These are phyloP conservation scores for Parotia lawesii DNA, from an alignment of 2,113 vertebrate genomes.

Conservation along the genomic window DNA sequence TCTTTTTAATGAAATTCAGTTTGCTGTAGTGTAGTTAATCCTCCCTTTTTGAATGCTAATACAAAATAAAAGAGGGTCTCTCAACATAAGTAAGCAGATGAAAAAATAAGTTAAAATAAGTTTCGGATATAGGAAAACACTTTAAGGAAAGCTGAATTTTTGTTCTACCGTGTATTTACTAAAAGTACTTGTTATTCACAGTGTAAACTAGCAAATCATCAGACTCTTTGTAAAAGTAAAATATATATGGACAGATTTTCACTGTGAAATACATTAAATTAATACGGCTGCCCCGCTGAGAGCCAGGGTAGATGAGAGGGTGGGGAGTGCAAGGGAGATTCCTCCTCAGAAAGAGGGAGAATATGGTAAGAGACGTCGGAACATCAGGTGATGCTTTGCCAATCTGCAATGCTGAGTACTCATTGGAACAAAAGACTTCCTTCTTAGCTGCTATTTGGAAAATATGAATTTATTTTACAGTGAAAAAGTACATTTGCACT, in stretches of 20 bases:
- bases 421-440: neutral
- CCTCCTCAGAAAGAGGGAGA: neutral
- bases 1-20: neutral
- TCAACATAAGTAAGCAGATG: neutral
- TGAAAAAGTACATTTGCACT: neutral
- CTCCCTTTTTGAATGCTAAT: neutral
- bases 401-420: neutral
- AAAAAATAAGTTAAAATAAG: neutral
- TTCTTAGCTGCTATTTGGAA: neutral
- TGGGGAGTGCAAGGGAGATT: neutral
- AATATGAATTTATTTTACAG: neutral
- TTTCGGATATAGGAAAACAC: neutral
- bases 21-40: neutral
- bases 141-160: neutral
- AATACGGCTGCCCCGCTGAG: neutral
- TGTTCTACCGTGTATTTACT: neutral
- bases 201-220: neutral
- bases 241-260: neutral
- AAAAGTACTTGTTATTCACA: neutral
- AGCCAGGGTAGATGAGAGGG: neutral
- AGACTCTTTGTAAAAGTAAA: neutral
- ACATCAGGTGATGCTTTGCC: neutral
- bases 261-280: neutral
- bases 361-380: neutral
- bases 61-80: neutral